A percentile compares a stretch with the other conserved stretches of the same genome.
phyloP scores from a whole-genome alignment of 1,140 invertebrate genomes.

The Pseudachorutes palmiensis region DNA sequence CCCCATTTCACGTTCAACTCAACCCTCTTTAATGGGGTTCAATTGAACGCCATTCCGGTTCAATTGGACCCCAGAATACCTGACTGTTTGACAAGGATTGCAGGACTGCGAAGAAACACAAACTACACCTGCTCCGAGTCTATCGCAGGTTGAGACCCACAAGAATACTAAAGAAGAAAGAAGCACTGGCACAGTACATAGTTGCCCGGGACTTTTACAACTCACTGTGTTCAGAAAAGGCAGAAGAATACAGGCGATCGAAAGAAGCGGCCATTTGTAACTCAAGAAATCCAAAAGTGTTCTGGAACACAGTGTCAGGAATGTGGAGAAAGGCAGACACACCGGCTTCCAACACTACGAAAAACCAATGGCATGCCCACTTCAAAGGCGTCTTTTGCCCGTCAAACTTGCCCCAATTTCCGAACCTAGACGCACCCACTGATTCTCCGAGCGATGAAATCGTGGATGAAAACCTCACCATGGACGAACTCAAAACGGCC shows the following conservation, averaged over 20 bases:
- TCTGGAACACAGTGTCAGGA: too few relatives aligned
- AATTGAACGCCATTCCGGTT: too few relatives aligned
- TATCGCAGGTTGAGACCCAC: not conserved
- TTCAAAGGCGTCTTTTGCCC: not conserved
- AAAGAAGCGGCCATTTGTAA: too few relatives aligned
- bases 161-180: not conserved
- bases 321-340: too few relatives aligned
- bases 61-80: too few relatives aligned
- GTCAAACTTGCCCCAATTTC: not conserved
- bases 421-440: not conserved
- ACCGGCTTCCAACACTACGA: not conserved
- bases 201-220: too few relatives aligned
- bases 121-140: too few relatives aligned
- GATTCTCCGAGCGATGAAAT: not conserved
- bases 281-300: too few relatives aligned
- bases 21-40: too few relatives aligned
- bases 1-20: too few relatives aligned
- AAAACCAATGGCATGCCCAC: not conserved
- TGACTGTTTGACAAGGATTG: not conserved
- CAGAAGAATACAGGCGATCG: too few relatives aligned
- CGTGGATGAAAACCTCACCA: not conserved
- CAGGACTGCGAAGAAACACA: not conserved
- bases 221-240: too few relatives aligned
- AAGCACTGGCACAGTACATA: not conserved
- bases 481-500: not conserved